phyloP scores from a whole-genome alignment of 2,113 vertebrate genomes.

The Ptyas mucosa region DNA sequence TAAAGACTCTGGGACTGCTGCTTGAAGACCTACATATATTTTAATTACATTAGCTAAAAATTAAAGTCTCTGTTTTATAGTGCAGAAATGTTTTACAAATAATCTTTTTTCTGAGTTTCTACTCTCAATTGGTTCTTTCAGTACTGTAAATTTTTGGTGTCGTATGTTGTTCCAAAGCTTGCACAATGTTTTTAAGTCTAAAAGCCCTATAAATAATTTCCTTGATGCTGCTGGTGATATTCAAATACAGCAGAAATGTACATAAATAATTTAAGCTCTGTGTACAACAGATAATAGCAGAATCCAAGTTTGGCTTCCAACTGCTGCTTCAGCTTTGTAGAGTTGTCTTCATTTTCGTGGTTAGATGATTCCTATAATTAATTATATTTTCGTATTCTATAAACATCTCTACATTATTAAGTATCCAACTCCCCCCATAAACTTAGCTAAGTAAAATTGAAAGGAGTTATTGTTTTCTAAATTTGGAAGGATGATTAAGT shows the following conservation, averaged over 20 bases:
- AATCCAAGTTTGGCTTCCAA: slow-evolving; percentile 3
- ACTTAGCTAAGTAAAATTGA: neutral
- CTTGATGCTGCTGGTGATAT: neutral
- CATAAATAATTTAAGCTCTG: slow-evolving; percentile 36
- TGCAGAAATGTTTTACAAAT: neutral
- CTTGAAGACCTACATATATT: neutral
- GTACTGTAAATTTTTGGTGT: neutral
- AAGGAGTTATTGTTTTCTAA: neutral
- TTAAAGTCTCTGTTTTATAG: neutral
- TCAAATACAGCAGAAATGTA: slow-evolving; percentile 10
- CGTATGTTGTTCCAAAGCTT: slow-evolving; percentile 4
- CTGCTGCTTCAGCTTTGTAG: slow-evolving; percentile 21
- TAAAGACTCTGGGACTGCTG: neutral
- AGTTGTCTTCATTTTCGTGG: neutral
- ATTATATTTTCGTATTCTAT: neutral
- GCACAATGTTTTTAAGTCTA: neutral
- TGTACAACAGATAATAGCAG: slow-evolving; percentile 24
- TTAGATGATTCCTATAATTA: slow-evolving; percentile 31
- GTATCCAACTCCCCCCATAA: neutral
- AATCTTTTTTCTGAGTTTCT: slow-evolving; percentile 12
- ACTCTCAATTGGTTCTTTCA: slow-evolving; percentile 8
- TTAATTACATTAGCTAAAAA: neutral
- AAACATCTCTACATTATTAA: neutral
- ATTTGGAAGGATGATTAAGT: neutral
- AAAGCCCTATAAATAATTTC: slow-evolving; percentile 25